Base-by-base conservation (phyloP, 2,888 invertebrate genomes). In the Helobdella robusta region DNA sequence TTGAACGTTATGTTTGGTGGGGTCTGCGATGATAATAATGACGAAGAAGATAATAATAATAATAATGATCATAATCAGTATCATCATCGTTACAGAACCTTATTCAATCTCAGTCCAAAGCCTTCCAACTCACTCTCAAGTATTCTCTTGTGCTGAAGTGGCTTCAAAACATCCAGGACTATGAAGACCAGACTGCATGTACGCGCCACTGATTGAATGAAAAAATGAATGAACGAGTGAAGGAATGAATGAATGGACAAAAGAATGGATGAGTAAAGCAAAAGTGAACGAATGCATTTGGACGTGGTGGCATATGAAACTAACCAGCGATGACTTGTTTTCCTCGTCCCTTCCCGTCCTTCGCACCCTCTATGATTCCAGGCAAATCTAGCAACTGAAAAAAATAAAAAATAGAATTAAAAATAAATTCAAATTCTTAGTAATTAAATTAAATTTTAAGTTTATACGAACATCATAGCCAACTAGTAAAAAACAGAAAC, bases 351-450 rank as follows among this genome's bases (percentile, higher is more conserved):
- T 99, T 99, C 70, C 98, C 98, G 78, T 99, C 98, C 78, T 99
- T 99, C 0, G 98, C 98, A 69, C 98, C 98, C 82, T 99, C 98
- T 73, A 99, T 99, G 79, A 99, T 99, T 82, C 98, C 98, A 68
- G 98, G 98, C 74, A 99, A 85, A 85, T 99, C 98, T 11, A 99
- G 84, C 66, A 99, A 82, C 89, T 97, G 80, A 69, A 48, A 1
- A 56, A 56, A n/a, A 56, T 30, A 25, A 2, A 4, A 30, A 78
- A 71, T 20, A 8, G 6, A 35, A 46, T 18, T 28, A 20, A 46
- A 40, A 28, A 40, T 30, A n/a, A n/a, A n/a, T n/a, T n/a, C n/a
- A n/a, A n/a, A n/a, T n/a, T n/a, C n/a, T n/a, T n/a, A n/a, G n/a
- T n/a, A n/a, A n/a, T n/a, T n/a, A n/a, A n/a, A n/a, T n/a, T n/a